Evolutionary conservation across 64 coral and sea anemone genomes (phyloP).

Genomic region (Montipora efflorescens): DNA sequence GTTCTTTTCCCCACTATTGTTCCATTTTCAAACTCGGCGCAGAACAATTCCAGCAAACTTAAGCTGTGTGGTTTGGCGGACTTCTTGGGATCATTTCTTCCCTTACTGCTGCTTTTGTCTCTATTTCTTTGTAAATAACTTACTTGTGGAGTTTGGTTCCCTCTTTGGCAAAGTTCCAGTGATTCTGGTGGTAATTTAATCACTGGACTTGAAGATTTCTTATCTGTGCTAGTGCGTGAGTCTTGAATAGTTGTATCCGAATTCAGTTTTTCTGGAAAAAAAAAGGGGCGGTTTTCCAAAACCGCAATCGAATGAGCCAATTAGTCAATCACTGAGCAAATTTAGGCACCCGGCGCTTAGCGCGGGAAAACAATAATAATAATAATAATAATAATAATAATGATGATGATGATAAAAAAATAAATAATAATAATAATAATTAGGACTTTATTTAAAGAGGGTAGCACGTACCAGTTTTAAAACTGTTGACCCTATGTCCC

Average conservation of each 20-base stretch:
- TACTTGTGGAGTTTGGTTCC: background rate
- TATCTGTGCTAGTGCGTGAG: background rate
- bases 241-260: background rate
- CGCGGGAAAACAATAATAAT: too few species aligned
- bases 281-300: background rate
- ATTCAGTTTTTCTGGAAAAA: background rate
- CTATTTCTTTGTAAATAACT: background rate
- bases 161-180: too few species aligned
- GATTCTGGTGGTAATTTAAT: background rate
- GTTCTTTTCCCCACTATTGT: background rate
- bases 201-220: background rate
- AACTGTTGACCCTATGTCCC: too few species aligned
- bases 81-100: background rate
- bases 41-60: conserved; percentile 35
- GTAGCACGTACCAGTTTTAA: too few species aligned
- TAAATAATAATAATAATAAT: too few species aligned
- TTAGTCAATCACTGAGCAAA: too few species aligned
- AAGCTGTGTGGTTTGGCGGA: background rate
- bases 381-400: too few species aligned
- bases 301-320: too few species aligned
- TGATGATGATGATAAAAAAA: too few species aligned
- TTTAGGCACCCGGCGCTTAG: too few species aligned
- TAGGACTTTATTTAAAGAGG: too few species aligned
- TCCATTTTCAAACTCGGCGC: conserved; percentile 20
- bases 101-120: background rate